These are phyloP conservation scores for Corynorhinus townsendii DNA, from an alignment of 2,113 vertebrate species.

Conservation along the genomic window DNA sequence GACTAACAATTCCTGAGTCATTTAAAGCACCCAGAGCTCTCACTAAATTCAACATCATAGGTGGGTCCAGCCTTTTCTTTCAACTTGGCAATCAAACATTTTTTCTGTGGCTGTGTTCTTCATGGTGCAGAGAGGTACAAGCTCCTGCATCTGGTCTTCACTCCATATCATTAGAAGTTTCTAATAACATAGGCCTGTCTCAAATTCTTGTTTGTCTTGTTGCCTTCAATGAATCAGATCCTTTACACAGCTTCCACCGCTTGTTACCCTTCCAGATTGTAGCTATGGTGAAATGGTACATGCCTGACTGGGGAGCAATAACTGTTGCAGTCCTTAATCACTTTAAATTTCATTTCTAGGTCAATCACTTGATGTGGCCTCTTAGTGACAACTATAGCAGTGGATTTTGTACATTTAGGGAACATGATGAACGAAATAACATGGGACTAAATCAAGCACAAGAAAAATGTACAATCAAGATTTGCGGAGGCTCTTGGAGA, in stretches of 20 bases:
- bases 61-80: not conserved
- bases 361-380: not conserved
- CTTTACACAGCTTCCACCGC: not conserved
- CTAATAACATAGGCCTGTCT: not conserved
- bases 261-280: not conserved
- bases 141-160: not conserved
- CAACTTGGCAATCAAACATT: not conserved
- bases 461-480: not conserved
- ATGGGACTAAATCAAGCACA: not conserved
- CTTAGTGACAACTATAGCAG: not conserved
- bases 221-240: not conserved
- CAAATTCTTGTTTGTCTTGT: not conserved
- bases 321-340: not conserved
- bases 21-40: not conserved
- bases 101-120: not conserved
- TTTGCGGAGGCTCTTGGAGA: too few relatives aligned
- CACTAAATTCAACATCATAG: not conserved
- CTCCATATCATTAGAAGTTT: not conserved
- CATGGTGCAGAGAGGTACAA: not conserved
- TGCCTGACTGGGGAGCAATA: not conserved
- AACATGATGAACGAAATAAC: not conserved
- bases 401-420: not conserved
- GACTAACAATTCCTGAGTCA: not conserved
- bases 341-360: not conserved
- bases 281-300: not conserved